Evolutionary conservation across 2,797 vertebrate species (phyloP).

Genomic region (Spinus olivaceus): DNA sequence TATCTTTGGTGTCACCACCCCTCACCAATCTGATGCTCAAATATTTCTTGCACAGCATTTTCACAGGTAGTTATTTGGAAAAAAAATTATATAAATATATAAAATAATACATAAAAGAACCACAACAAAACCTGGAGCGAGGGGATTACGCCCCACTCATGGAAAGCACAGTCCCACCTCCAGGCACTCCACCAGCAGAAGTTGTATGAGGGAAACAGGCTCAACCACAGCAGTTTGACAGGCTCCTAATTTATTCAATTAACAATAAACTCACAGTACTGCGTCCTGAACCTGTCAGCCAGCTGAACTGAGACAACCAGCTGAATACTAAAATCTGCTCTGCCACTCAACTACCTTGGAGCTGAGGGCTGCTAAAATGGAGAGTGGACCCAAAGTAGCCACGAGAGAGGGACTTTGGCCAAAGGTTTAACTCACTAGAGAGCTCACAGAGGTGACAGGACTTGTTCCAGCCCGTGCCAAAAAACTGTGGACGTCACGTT

Average conservation of each 20-base stretch:
- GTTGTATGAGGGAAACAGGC: neutral
- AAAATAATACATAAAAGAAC: neutral
- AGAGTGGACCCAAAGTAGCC: neutral
- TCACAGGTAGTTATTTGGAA: neutral
- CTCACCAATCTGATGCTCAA: neutral
- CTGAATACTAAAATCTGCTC: neutral
- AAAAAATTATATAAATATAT: neutral
- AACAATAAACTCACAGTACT: neutral
- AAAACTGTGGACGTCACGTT: neutral
- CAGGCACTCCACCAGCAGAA: neutral
- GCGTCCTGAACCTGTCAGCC: slow-evolving; percentile 5
- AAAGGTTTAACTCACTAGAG: neutral
- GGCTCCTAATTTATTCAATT: neutral
- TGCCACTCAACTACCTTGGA: neutral
- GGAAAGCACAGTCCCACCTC: neutral
- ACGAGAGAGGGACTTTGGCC: neutral
- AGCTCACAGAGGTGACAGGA: neutral
- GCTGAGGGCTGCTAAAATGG: neutral
- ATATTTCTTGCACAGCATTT: neutral
- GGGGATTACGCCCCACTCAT: neutral
- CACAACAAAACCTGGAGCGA: neutral
- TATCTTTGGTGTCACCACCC: neutral
- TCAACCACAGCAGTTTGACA: neutral
- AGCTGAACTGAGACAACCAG: neutral
- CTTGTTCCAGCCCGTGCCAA: neutral